Base-by-base conservation (phyloP, 2,113 vertebrate genomes). In the Hydropotes inermis region DNA sequence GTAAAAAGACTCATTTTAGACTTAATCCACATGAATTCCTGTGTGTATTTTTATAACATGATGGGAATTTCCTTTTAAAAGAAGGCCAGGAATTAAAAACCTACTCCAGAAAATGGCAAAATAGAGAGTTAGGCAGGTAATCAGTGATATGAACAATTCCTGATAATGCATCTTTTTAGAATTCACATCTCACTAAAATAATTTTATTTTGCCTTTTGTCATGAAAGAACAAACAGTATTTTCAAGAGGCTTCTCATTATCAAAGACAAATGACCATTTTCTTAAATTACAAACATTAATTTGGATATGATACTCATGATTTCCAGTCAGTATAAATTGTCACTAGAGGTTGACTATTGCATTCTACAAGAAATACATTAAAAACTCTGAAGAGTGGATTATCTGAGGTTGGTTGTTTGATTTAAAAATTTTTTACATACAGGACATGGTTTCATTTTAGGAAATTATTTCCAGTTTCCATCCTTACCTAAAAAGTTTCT, bases 21-120 rank as follows among this genome's bases (percentile, higher is more conserved):
- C 30, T 78, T 92, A 88, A 57, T 92, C 89, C 79, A 89, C n/a
- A 50, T 89, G 79, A 91, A 67, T 95, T 93, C 43, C 45, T 94
- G 45, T 15, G 33, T 93, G 6, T 8, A 36, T 82, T 97, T 96
- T 90, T 39, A 93, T 88, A 96, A 84, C 28, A 28, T 55, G 4
- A 55, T 96, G 16, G 36, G 13, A 87, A 52, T 93, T 91, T 79
- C 12, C 70, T 91, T 92, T 82, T n/a, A 89, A 87, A 94, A 58
- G 36, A 88, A 81, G 28, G 39, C n/a, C 27, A 94, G 60, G 87
- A n/a, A 55, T 91, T 93, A 54, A 95, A 54, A 82, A 67, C 25
- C 39, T 93, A 30, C 28, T 91, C 36, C 17, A 70, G 61, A 90
- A 39, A 96, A 47, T 91, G 39, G 12, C 23, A 36, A 95, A 94